Conservation (phyloP, 2,113 vertebrate species). For the Mandrillus leucophaeus region DNA sequence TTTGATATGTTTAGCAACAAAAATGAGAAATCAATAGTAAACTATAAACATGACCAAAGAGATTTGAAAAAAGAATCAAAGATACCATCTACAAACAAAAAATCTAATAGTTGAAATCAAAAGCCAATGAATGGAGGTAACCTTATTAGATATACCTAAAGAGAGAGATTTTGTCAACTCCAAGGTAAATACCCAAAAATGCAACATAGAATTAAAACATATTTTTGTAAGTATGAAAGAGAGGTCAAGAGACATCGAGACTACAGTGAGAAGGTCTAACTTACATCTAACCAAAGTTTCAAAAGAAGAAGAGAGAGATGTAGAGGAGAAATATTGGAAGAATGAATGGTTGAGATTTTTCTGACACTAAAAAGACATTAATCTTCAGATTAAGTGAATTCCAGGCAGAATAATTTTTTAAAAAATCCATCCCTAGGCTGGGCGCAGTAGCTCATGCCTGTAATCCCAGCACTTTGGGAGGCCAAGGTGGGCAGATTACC, state of each 20-base stretch:
- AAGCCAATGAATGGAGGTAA: background rate
- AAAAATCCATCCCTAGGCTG: background rate
- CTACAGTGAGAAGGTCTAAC: background rate
- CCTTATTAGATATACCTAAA: background rate
- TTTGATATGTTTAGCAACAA: background rate
- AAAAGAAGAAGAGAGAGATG: background rate
- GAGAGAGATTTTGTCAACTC: background rate
- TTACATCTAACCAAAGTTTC: background rate
- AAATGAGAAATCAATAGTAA: background rate
- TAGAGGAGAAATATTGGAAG: background rate
- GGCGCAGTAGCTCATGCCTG: no score
- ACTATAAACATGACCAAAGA: background rate
- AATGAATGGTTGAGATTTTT: background rate
- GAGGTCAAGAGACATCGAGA: background rate
- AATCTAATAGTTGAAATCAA: background rate
- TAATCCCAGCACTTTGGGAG: no score
- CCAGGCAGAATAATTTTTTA: background rate
- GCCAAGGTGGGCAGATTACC: no score
- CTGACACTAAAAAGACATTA: background rate
- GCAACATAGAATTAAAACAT: background rate
- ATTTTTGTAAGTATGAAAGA: background rate
- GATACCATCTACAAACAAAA: background rate
- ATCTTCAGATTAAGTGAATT: background rate
- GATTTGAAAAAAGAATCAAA: slow-evolving; percentile 3
- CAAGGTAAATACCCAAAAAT: background rate